These are phyloP conservation scores for Formica aserva DNA, from an alignment of 2,888 invertebrate genomes.

Conservation along the genomic window DNA sequence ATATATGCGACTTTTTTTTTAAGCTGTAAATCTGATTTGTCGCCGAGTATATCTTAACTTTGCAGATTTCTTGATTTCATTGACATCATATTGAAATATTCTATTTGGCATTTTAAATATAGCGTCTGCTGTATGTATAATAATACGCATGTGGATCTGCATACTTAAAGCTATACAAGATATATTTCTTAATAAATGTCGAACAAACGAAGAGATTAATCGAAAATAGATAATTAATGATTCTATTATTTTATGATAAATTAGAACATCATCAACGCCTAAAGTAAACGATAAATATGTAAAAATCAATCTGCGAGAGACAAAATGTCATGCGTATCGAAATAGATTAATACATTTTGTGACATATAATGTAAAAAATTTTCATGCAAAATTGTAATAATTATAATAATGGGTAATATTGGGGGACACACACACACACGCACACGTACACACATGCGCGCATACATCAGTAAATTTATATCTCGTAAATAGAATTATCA, in stretches of 20 bases:
- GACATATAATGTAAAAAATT: no score
- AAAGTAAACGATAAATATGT: neutral
- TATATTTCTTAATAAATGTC: neutral
- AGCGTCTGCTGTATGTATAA: neutral
- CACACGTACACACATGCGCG: no score
- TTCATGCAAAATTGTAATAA: no score
- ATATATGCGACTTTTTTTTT: slow-evolving; percentile 6
- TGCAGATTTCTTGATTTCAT: neutral
- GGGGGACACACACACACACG: no score
- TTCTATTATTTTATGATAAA: neutral
- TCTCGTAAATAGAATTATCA: no score
- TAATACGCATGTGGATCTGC: neutral
- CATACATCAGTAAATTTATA: no score
- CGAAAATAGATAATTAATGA: neutral
- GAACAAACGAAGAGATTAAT: neutral
- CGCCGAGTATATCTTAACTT: neutral
- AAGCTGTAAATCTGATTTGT: neutral
- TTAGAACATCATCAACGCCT: neutral
- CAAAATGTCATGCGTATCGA: neutral
- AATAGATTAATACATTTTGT: neutral
- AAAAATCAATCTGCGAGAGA: neutral
- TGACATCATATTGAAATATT: neutral
- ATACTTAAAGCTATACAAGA: neutral
- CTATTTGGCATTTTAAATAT: neutral
- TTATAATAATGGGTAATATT: no score